Conservation (phyloP, 1,140 invertebrate species). For the Drosophila lowei region DNA sequence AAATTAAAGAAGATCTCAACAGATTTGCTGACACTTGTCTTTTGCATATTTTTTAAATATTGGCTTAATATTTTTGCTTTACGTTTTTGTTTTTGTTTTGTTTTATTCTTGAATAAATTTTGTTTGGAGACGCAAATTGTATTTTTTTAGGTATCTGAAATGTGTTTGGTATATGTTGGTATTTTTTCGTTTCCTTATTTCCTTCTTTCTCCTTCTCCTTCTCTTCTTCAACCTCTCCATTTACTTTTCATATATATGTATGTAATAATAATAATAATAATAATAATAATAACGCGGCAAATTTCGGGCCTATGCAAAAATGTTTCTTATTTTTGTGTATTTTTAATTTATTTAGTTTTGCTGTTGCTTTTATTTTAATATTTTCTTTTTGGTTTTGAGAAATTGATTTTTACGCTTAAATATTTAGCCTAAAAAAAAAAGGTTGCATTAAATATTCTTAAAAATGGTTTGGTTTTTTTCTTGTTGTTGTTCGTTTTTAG, state of each 20-base stretch:
- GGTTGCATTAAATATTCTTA: constrained; percentile 42
- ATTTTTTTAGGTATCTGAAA: constrained; percentile 55
- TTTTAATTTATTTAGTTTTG: constrained; percentile 10
- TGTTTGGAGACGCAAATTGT: constrained; percentile 62
- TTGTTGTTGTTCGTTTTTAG: constrained; percentile 35
- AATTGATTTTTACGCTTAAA: constrained; percentile 40
- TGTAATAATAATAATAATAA: constrained; percentile 47
- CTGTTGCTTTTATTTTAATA: constrained; percentile 22
- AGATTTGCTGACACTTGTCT: constrained; percentile 48
- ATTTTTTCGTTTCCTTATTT: constrained; percentile 21
- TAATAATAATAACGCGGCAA: constrained; percentile 74
- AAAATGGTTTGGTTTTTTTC: constrained; percentile 28
- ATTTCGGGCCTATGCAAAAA: constrained; percentile 68
- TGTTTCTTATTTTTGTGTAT: constrained; percentile 36
- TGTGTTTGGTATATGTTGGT: constrained; percentile 70
- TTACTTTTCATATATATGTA: constrained; percentile 30
- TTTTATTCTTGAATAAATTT: constrained; percentile 37
- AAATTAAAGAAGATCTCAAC: constrained; percentile 47
- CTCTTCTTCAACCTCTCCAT: no score
- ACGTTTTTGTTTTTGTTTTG: constrained; percentile 27
- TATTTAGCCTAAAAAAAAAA: constrained; percentile 54
- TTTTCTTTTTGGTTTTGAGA: constrained; percentile 33
- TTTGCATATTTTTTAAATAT: constrained; percentile 46
- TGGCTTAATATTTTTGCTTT: constrained; percentile 31
- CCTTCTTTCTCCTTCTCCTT: constrained; percentile 4